Percentiles rank a stretch among this genome's conserved stretches.
These are phyloP conservation scores for Microhierax caerulescens DNA, from an alignment of 2,797 vertebrate genomes.

Conservation along the genomic window DNA sequence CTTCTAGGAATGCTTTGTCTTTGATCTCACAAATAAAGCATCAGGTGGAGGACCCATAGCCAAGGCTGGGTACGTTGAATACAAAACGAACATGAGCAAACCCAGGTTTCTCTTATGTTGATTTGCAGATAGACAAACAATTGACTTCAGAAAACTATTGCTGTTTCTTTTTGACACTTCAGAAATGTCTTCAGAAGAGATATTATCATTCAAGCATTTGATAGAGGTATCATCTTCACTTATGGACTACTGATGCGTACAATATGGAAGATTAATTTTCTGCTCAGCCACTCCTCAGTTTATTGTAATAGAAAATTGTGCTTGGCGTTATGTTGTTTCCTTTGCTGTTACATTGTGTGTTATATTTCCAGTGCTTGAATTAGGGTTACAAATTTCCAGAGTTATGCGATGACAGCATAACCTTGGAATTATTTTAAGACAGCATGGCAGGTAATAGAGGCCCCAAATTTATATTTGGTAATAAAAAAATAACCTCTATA, in stretches of 20 bases:
- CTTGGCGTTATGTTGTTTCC: background rate
- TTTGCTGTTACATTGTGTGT: background rate
- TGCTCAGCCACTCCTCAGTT: background rate
- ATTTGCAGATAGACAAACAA: background rate
- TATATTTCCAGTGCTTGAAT: background rate
- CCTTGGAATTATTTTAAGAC: constrained; percentile 46
- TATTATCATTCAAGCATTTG: background rate
- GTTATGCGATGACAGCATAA: background rate
- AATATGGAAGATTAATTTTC: constrained; percentile 34
- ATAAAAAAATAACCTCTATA: constrained; percentile 29
- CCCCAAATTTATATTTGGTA: background rate
- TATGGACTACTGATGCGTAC: background rate
- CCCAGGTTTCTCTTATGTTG: background rate
- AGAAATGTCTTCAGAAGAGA: background rate
- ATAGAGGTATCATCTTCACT: background rate
- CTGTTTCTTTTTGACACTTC: background rate
- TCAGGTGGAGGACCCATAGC: background rate
- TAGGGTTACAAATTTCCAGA: constrained; percentile 27
- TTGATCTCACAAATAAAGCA: background rate
- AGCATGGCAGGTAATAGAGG: background rate
- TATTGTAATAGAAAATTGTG: constrained; percentile 41
- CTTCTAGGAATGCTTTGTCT: background rate
- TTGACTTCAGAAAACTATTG: background rate
- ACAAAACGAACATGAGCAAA: background rate
- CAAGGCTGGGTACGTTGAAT: background rate